Base-by-base conservation (phyloP, 2,888 invertebrate genomes). In the Pachliopta kotzebuea region DNA sequence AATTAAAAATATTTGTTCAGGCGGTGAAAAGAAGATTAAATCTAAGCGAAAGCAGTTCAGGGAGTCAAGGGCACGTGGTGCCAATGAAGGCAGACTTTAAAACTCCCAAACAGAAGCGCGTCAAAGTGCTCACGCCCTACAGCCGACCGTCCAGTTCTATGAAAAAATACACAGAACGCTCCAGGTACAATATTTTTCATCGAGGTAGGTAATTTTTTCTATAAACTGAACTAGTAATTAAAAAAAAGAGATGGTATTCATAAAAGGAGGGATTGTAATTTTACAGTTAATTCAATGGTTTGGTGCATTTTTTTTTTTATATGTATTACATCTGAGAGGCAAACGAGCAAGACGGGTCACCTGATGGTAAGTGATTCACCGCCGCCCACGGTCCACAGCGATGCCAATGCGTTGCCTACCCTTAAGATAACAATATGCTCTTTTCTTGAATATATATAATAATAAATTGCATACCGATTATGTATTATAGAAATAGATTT, bases 21-120 rank as follows among this genome's bases (percentile, higher is more conserved):
- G 93, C 96, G 85, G 96, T 96, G 76, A 97, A 97, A 93, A 93
- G 97, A 90, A 95, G 96, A 92, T 94, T 96, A 80, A 96, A 96
- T 84, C 92, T 94, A 92, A 94, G 90, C 92, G 94, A 91, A 80
- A 90, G 90, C 80, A 90, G 91, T 80, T 92, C 93, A 62, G 92
- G 93, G 73, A 93, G 93, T 79, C 93, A 84, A 74, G 90, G 86
- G 68, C 90, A 91, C 77, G 90, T 93, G 78, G 93, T 94, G 80
- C 94, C 93, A 69, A 92, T 93, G 81, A 93, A 94, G 80, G 93
- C 92, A 70, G 94, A 94, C 80, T 94, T 94, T 87, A 93, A 94
- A 88, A 93, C 94, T 70, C 94, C 94, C 70, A 93, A 93, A 75
- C 93, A 93, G 79, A 94, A 92, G 76, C 90, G 92, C 75, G 85